A percentile compares a stretch with the other conserved stretches of the same genome.
These are phyloP conservation scores for Sarcophaga carnaria DNA, from an alignment of 2,888 invertebrate genomes.

Conservation along the genomic window DNA sequence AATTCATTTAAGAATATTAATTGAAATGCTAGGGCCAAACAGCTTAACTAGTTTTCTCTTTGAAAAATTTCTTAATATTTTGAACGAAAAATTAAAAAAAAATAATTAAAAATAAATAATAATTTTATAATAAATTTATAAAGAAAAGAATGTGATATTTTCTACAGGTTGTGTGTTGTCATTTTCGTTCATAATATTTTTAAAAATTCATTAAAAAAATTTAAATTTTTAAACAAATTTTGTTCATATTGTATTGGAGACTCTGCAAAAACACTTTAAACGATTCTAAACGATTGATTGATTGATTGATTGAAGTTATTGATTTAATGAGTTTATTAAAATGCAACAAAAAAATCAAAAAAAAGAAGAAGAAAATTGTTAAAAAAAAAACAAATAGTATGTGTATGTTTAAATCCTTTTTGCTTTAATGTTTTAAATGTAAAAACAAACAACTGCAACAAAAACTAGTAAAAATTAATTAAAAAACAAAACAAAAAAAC, in stretches of 20 bases:
- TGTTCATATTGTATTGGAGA: neutral
- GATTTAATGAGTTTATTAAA: conserved; percentile 53
- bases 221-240: neutral
- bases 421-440: conserved; percentile 8
- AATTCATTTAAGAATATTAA: too few relatives aligned
- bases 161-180: neutral
- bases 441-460: neutral
- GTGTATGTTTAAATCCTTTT: conserved; percentile 24
- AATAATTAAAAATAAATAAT: neutral
- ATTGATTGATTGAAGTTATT: conserved; percentile 20
- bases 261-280: neutral
- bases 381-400: neutral
- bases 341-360: conserved; percentile 16
- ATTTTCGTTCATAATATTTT: neutral
- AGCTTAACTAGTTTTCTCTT: too few relatives aligned
- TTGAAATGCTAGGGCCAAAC: too few relatives aligned
- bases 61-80: too few relatives aligned
- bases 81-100: neutral
- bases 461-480: conserved; percentile 15
- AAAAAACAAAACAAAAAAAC: neutral
- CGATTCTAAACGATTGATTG: conserved; percentile 6
- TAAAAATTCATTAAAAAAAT: neutral
- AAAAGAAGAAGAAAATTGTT: conserved; percentile 21
- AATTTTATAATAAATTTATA: neutral
- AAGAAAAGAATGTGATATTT: neutral